Conservation (phyloP, 2,797 vertebrate species). For the Stomatorhinus walkeri region DNA sequence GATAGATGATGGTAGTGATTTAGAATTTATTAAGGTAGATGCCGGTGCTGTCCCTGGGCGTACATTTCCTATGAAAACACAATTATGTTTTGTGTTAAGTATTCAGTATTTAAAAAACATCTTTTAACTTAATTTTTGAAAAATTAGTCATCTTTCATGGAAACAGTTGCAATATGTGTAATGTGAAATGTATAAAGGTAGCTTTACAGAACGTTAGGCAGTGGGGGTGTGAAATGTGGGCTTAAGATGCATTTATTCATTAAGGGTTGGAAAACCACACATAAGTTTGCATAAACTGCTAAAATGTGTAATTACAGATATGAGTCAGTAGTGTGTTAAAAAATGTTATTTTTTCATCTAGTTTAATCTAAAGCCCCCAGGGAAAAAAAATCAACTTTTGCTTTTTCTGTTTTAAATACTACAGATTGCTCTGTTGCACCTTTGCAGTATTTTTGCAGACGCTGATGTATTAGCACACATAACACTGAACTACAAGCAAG, state of each 20-base stretch:
- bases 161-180: not conserved
- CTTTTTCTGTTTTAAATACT: not conserved
- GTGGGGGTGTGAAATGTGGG: not conserved
- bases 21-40: not conserved
- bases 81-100: not conserved
- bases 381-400: not conserved
- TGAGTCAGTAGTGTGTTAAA: not conserved
- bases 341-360: not conserved
- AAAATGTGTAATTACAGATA: not conserved
- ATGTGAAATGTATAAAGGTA: not conserved
- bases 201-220: not conserved
- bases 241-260: not conserved
- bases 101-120: not conserved
- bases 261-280: not conserved
- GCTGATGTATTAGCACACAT: not conserved
- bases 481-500: constrained; percentile 16
- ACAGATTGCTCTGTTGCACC: not conserved
- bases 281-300: not conserved
- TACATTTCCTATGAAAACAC: not conserved
- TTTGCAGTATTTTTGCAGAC: not conserved
- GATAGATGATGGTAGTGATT: not conserved
- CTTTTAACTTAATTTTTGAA: not conserved
- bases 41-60: not conserved
- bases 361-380: not conserved
- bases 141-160: not conserved